These are phyloP conservation scores for Myotis planiceps DNA, from an alignment of 2,797 vertebrate species.

Conservation along the genomic window DNA sequence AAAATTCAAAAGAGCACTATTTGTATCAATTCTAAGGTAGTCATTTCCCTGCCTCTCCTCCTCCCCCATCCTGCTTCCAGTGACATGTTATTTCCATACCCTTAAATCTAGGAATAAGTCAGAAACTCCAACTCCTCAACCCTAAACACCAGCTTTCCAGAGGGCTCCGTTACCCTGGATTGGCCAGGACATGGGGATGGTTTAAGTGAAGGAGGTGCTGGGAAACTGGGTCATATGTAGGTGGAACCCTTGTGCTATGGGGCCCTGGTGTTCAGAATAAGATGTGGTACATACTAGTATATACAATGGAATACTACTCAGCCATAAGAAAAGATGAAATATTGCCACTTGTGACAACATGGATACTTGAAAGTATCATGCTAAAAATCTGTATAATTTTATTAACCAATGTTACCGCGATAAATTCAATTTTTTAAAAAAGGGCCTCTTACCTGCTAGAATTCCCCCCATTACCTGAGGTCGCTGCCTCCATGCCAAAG, in stretches of 20 bases:
- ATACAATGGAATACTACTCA: neutral
- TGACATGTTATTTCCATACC: neutral
- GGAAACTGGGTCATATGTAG: too few relatives aligned
- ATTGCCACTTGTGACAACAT: neutral
- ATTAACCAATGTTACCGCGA: neutral
- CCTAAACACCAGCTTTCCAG: neutral
- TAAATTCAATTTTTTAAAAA: neutral
- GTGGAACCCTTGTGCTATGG: rapidly evolving
- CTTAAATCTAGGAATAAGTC: neutral
- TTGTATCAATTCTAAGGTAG: neutral
- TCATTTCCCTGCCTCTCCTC: neutral
- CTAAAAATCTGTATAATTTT: neutral
- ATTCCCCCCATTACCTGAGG: neutral
- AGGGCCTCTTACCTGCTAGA: neutral
- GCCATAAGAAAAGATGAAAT: neutral
- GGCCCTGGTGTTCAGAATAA: neutral
- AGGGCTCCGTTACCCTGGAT: neutral
- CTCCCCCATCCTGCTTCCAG: neutral
- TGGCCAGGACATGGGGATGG: neutral
- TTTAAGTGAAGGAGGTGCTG: neutral
- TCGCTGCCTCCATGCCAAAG: too few relatives aligned
- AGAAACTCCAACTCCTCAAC: neutral
- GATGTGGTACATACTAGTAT: neutral
- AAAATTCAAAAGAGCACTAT: neutral
- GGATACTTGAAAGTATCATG: neutral